Evolutionary conservation across 2,113 vertebrate genomes (phyloP).

Genomic region (Mastomys natalensis): DNA sequence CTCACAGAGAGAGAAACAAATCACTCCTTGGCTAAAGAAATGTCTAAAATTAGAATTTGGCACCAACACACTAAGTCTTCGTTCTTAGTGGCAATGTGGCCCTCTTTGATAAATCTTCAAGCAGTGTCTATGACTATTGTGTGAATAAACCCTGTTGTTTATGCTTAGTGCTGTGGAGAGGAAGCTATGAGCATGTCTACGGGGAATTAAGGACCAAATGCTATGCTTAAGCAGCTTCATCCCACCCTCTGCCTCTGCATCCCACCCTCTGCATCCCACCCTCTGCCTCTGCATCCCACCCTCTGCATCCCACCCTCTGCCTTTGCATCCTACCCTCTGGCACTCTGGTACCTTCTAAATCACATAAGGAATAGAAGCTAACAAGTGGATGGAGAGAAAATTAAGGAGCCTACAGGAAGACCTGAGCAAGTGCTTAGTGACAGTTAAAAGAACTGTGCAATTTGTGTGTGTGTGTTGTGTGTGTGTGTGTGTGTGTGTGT

Average conservation of each 20-base stretch:
- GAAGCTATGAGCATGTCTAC: not conserved
- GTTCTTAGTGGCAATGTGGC: not conserved
- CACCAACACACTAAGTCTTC: constrained; percentile 57
- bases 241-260: not conserved
- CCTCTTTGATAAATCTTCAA: constrained; percentile 42
- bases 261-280: no score
- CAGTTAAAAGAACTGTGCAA: not conserved
- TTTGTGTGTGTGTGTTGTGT: not conserved
- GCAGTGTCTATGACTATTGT: not conserved
- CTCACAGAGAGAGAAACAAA: not conserved
- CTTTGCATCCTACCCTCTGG: no score
- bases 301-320: no score
- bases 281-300: not conserved
- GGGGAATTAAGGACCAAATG: not conserved
- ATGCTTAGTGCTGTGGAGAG: not conserved
- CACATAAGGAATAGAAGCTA: not conserved
- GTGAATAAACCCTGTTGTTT: not conserved
- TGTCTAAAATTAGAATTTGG: constrained; percentile 55
- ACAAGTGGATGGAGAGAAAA: not conserved
- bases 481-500: not conserved
- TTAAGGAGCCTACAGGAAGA: not conserved
- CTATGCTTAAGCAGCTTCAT: not conserved
- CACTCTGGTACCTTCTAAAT: not conserved
- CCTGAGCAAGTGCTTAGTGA: not conserved
- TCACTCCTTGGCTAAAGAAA: constrained; percentile 9